A percentile compares a stretch with the other conserved stretches of the same genome.
phyloP scores from a whole-genome alignment of 2,797 vertebrate genomes.

The Squalus acanthias region DNA sequence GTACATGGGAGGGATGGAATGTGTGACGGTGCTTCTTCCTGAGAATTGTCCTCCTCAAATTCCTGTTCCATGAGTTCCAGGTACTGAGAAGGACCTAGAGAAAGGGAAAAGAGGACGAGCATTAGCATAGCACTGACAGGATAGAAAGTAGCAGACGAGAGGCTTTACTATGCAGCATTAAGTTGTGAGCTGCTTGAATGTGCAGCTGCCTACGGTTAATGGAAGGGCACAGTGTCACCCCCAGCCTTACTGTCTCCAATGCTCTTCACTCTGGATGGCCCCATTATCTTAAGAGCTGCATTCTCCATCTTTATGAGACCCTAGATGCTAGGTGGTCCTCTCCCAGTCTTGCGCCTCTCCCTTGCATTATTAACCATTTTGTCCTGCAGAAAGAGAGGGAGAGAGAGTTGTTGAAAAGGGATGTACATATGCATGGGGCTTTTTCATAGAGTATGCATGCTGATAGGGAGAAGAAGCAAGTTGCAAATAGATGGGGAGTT shows the following conservation, averaged over 20 bases:
- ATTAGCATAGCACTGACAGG: not conserved
- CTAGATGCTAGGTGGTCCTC: not conserved
- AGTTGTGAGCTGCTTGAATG: not conserved
- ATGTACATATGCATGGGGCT: not conserved
- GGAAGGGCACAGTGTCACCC: not conserved
- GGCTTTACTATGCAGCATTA: not conserved
- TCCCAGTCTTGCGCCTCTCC: not conserved
- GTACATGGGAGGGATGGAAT: not conserved
- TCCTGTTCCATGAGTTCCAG: not conserved
- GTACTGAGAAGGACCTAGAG: not conserved
- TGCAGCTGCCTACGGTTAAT: not conserved
- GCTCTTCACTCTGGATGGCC: not conserved
- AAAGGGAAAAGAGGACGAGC: not conserved
- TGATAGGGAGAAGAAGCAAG: not conserved
- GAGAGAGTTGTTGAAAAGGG: not conserved
- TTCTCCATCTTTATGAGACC: not conserved
- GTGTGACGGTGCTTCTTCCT: not conserved
- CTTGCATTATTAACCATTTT: not conserved
- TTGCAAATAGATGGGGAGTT: not conserved
- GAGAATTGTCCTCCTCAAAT: not conserved
- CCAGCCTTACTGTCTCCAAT: not conserved
- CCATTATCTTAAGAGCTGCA: not conserved
- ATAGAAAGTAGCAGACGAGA: not conserved
- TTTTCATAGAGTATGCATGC: not conserved
- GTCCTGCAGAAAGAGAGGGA: not conserved